A percentile compares a stretch with the other conserved stretches of the same genome.
phyloP scores from a whole-genome alignment of 2,888 invertebrate genomes.

The Tipula helvola region DNA sequence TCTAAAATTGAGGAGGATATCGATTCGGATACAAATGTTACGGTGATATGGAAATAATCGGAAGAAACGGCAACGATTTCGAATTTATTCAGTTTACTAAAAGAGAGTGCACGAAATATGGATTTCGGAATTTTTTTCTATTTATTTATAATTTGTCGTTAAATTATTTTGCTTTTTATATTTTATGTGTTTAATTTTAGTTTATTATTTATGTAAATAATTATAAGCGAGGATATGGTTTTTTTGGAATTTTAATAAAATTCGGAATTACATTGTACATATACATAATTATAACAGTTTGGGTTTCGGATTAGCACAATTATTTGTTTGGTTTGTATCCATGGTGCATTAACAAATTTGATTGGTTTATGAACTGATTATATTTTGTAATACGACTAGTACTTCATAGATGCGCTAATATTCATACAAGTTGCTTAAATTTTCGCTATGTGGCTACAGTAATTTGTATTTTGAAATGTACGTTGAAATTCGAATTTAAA shows the following conservation, averaged over 20 bases:
- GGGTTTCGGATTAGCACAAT: not conserved
- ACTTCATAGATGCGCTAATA: too few species aligned
- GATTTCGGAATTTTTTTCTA: not conserved
- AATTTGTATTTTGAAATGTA: too few species aligned
- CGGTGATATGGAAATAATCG: slow-evolving; percentile 63
- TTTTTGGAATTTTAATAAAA: not conserved
- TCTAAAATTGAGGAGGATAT: slow-evolving; percentile 68
- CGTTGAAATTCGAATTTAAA: too few species aligned
- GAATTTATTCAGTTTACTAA: not conserved
- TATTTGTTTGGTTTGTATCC: not conserved
- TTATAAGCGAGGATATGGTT: not conserved
- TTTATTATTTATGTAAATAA: not conserved
- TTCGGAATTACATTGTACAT: too few species aligned
- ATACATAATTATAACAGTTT: not conserved
- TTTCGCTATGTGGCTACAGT: too few species aligned
- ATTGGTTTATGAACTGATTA: too few species aligned
- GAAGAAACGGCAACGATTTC: not conserved
- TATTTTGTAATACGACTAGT: too few species aligned
- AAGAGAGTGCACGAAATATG: too few species aligned
- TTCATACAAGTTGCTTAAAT: too few species aligned
- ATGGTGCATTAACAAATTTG: too few species aligned
- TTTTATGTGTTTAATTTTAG: too few species aligned
- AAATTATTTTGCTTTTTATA: not conserved
- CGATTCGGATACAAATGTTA: slow-evolving; percentile 70
- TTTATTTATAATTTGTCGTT: not conserved